Base-by-base conservation (phyloP, 2,113 vertebrate species). In the Sorex fumeus region DNA sequence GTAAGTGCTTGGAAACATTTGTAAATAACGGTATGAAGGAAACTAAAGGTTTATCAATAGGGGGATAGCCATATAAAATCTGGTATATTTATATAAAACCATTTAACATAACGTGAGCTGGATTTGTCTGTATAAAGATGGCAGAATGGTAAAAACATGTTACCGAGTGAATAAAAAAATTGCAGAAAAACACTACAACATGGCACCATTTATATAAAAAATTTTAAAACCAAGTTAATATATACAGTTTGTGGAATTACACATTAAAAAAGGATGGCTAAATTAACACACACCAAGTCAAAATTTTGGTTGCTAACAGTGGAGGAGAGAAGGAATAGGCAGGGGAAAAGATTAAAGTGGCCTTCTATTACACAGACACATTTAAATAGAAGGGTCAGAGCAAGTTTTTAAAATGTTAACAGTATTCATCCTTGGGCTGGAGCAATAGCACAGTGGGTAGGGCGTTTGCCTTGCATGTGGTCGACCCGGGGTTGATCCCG, bases 361-460 rank as follows among this genome's bases (percentile, higher is more conserved):
- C 0, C 13, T 34, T 94, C 6, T 15, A 45, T 32, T 43, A 88
- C 25, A 23, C 66, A 69, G 79, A 70, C 27, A 60, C 77, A 71
- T 82, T 87, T 67, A 57, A 82, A 82, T 77, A 87, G 67, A 74
- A 89, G 45, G 40, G 9, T 50, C 30, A 81, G 45, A 89, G 36
- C 7, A 93, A 86, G 69, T 72, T 76, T 76, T 30, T 69, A 80
- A 45, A 84, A 86, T 74, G 34, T 43, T 82, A 57, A 88, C 16
- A 83, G 64, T 30, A 83, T 27, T 80, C 43, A 93, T 47, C 45
- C 18, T 76, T 79, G n/a, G n/a, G n/a, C n/a, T n/a, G n/a, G n/a
- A n/a, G n/a, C n/a, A n/a, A n/a, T n/a, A n/a, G n/a, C n/a, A n/a
- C n/a, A n/a, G n/a, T n/a, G n/a, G n/a, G n/a, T n/a, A n/a, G n/a